These are phyloP conservation scores for Labrus mixtus DNA, from an alignment of 2,113 vertebrate genomes.

Conservation along the genomic window DNA sequence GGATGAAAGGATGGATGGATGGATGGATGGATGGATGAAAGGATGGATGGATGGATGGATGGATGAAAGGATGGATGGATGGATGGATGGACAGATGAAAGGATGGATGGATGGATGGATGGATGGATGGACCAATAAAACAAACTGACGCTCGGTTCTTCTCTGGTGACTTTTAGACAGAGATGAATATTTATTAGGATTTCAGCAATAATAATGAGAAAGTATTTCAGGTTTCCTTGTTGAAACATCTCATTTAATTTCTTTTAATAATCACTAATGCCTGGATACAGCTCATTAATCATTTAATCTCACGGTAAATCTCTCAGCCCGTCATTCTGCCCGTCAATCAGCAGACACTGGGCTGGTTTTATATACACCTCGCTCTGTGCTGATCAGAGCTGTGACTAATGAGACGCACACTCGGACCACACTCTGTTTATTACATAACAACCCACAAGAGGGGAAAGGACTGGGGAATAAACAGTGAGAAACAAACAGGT, in stretches of 20 bases:
- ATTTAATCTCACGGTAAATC: neutral
- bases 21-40: no score
- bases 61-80: no score
- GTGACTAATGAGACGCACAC: conserved; percentile 8
- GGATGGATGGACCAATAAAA: no score
- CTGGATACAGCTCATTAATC: neutral
- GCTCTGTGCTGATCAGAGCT: conserved; percentile 4
- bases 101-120: no score
- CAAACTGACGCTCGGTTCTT: neutral
- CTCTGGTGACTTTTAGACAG: neutral
- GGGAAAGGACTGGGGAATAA: conserved; percentile 2
- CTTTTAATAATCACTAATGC: conserved; percentile 7
- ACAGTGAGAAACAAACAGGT: conserved; percentile 3
- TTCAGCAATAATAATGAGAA: no score
- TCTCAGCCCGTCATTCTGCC: neutral
- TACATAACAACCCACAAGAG: neutral
- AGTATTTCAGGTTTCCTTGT: neutral
- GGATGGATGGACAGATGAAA: no score
- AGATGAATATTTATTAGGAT: no score
- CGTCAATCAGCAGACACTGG: neutral
- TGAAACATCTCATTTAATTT: neutral
- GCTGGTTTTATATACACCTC: neutral
- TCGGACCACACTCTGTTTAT: neutral
- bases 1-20: no score
- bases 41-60: no score